A percentile compares a stretch with the other conserved stretches of the same genome.
These are phyloP conservation scores for Lamellibrachia satsuma DNA, from an alignment of 2,888 invertebrate species.

Conservation along the genomic window DNA sequence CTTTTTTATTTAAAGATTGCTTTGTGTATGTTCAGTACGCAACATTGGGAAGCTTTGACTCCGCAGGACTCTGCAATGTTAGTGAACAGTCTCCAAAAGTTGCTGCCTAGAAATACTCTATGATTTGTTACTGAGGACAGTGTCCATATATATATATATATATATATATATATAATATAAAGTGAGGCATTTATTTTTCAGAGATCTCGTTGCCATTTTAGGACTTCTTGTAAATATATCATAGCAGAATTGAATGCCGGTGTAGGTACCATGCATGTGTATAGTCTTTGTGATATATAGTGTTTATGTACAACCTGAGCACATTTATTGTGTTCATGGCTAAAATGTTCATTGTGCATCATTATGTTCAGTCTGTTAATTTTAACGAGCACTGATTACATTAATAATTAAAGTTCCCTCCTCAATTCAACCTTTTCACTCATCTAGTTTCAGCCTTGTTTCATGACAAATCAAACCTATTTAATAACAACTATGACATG, in stretches of 20 bases:
- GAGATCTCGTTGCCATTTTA: neutral
- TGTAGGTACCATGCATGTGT: neutral
- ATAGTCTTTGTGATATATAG: neutral
- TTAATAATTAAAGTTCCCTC: neutral
- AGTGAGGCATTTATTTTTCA: neutral
- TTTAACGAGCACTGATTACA: neutral
- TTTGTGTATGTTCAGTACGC: neutral
- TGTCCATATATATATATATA: neutral
- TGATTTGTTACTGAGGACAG: neutral
- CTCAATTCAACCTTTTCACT: too few species aligned
- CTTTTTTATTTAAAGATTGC: neutral
- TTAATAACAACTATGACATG: too few species aligned
- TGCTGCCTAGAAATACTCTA: neutral
- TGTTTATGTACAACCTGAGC: neutral
- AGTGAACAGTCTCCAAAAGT: neutral
- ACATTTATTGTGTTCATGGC: neutral
- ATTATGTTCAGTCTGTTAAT: neutral
- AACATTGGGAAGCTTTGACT: neutral
- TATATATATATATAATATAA: neutral
- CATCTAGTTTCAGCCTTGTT: too few species aligned
- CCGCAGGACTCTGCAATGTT: neutral
- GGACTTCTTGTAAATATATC: neutral
- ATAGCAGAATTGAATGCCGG: conserved; percentile 6
- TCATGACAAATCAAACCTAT: too few species aligned
- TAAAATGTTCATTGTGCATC: neutral